A percentile compares a stretch with the other conserved stretches of the same genome.
Evolutionary conservation across 2,888 invertebrate species (phyloP).

Genomic region (Hypselothyrea guttata): DNA sequence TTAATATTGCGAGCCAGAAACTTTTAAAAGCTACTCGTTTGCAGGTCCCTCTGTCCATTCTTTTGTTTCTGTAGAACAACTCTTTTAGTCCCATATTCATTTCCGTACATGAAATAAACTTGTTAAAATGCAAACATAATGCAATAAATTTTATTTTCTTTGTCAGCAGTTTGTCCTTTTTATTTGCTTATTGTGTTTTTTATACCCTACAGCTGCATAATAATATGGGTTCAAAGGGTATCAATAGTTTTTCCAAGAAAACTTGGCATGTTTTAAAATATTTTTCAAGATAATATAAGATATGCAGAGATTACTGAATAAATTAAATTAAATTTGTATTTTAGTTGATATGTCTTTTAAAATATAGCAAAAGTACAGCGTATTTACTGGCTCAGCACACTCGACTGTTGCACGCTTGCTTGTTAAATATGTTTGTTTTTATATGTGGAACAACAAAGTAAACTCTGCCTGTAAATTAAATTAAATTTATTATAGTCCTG

Average conservation of each 20-base stretch:
- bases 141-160: slow-evolving; percentile 66
- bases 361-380: too few relatives aligned
- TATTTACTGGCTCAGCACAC: too few relatives aligned
- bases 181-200: slow-evolving; percentile 36
- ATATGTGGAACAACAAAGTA: slow-evolving; percentile 47
- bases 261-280: neutral
- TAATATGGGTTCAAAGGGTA: too few relatives aligned
- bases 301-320: too few relatives aligned
- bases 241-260: too few relatives aligned
- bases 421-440: slow-evolving; percentile 19
- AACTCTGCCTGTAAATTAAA: slow-evolving; percentile 66
- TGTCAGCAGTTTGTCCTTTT: slow-evolving; percentile 52
- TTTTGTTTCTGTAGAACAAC: neutral
- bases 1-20: slow-evolving; percentile 1
- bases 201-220: neutral
- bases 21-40: neutral
- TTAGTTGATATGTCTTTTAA: too few relatives aligned
- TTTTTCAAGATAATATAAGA: too few relatives aligned
- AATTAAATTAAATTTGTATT: too few relatives aligned
- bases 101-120: slow-evolving; percentile 42
- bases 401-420: slow-evolving; percentile 1
- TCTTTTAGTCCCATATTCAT: neutral
- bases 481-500: slow-evolving; percentile 64
- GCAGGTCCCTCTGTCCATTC: neutral
- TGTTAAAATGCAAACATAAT: slow-evolving; percentile 64